A percentile compares a stretch with the other conserved stretches of the same genome.
Evolutionary conservation across 2,797 vertebrate species (phyloP).

Genomic region (Tachyglossus aculeatus): DNA sequence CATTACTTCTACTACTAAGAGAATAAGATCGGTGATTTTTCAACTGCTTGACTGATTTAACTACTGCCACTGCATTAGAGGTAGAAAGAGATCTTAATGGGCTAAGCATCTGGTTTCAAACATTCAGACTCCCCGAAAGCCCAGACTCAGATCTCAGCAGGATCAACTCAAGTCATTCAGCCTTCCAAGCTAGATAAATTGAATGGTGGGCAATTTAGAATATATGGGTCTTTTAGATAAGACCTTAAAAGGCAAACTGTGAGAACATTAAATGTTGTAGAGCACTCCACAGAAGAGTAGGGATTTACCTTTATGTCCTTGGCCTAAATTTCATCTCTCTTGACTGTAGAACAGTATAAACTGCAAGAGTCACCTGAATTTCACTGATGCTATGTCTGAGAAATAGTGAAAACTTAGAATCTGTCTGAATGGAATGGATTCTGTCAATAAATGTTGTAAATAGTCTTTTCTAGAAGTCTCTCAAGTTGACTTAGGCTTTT

Average conservation of each 20-base stretch:
- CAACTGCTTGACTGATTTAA: too few relatives aligned
- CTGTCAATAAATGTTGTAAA: slow-evolving; percentile 18
- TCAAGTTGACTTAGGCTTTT: slow-evolving; percentile 21
- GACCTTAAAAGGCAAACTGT: slow-evolving; percentile 61
- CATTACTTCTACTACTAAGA: too few relatives aligned
- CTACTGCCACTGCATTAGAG: not conserved
- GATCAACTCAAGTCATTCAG: slow-evolving; percentile 61
- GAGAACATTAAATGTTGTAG: slow-evolving; percentile 59
- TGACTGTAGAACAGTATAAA: slow-evolving; percentile 4
- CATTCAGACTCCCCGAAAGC: slow-evolving; percentile 55
- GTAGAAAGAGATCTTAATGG: slow-evolving; percentile 44
- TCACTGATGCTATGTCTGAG: not conserved
- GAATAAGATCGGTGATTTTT: too few relatives aligned
- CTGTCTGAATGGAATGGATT: slow-evolving; percentile 33
- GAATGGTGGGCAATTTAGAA: slow-evolving; percentile 57
- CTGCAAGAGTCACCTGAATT: slow-evolving; percentile 2
- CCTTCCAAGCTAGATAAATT: slow-evolving; percentile 71
- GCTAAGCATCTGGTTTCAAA: slow-evolving; percentile 69
- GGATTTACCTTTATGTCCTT: slow-evolving; percentile 58
- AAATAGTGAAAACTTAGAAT: slow-evolving; percentile 5
- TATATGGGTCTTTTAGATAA: slow-evolving; percentile 64
- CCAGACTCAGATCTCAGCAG: slow-evolving; percentile 73
- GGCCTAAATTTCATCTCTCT: slow-evolving; percentile 54
- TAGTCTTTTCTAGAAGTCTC: slow-evolving; percentile 1
- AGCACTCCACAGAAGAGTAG: slow-evolving; percentile 49